Percentiles rank a stretch among this genome's conserved stretches.
Conservation (phyloP, 2,888 invertebrate genomes). For the Galerucella nymphaeae region DNA sequence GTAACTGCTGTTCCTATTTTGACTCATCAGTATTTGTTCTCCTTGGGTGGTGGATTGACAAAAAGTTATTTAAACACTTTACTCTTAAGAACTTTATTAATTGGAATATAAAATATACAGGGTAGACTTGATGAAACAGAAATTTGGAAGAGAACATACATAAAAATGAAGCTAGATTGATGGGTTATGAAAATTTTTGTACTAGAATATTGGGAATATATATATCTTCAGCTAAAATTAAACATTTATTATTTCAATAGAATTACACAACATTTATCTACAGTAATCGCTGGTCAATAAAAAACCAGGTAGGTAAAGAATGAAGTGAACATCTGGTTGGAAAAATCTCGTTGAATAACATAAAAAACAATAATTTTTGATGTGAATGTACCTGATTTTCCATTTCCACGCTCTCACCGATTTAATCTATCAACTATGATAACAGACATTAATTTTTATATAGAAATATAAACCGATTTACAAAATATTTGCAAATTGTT, state of each 20-base stretch:
- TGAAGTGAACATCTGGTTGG: not conserved
- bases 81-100: slow-evolving; percentile 24
- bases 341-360: no score
- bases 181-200: slow-evolving; percentile 22
- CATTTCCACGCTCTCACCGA: not conserved
- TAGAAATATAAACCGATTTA: slow-evolving; percentile 58
- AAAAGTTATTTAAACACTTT: not conserved
- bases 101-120: slow-evolving; percentile 28
- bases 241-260: slow-evolving; percentile 50
- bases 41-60: no score
- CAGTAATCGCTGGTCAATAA: not conserved
- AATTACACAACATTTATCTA: slow-evolving; percentile 49
- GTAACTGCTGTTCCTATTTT: no score
- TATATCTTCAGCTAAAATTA: slow-evolving; percentile 48
- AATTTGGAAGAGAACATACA: slow-evolving; percentile 3
- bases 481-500: slow-evolving; percentile 57
- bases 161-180: not conserved
- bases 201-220: slow-evolving; percentile 43
- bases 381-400: not conserved
- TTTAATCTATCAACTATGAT: slow-evolving; percentile 50
- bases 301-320: not conserved
- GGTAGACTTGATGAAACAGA: slow-evolving; percentile 1
- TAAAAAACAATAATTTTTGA: not conserved
- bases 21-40: no score
- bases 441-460: slow-evolving; percentile 50